A percentile compares a stretch with the other conserved stretches of the same genome.
phyloP scores from a whole-genome alignment of 2,797 vertebrate genomes.

The Cuniculus paca region DNA sequence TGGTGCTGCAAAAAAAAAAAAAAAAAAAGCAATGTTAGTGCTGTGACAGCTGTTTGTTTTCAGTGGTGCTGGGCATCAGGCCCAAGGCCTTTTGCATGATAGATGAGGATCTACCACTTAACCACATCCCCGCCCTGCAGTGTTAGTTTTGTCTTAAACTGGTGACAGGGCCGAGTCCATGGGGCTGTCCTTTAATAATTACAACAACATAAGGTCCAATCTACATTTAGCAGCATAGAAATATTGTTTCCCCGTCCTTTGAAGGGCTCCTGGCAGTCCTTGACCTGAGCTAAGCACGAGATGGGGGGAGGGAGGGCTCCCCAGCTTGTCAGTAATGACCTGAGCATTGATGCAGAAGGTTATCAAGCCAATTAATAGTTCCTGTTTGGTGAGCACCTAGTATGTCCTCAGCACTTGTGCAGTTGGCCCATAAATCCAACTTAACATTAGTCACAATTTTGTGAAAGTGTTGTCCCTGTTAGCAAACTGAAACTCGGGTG shows the following conservation, averaged over 20 bases:
- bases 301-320: background rate
- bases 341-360: background rate
- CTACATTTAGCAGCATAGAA: background rate
- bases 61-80: background rate
- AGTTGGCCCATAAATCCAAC: background rate
- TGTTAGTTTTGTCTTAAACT: background rate
- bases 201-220: fast-evolving
- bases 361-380: background rate
- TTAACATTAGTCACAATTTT: constrained; percentile 13
- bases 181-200: background rate
- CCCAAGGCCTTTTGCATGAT: background rate
- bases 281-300: background rate
- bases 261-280: background rate
- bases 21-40: background rate
- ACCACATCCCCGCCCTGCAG: background rate
- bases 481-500: constrained; percentile 13
- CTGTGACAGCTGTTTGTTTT: background rate
- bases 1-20: no score
- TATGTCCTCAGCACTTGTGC: background rate
- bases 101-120: background rate
- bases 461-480: background rate
- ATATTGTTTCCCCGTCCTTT: background rate
- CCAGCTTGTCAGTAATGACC: background rate
- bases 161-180: background rate
- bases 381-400: background rate